phyloP scores from a whole-genome alignment of 2,113 vertebrate genomes.

The Ammodytes dubius region DNA sequence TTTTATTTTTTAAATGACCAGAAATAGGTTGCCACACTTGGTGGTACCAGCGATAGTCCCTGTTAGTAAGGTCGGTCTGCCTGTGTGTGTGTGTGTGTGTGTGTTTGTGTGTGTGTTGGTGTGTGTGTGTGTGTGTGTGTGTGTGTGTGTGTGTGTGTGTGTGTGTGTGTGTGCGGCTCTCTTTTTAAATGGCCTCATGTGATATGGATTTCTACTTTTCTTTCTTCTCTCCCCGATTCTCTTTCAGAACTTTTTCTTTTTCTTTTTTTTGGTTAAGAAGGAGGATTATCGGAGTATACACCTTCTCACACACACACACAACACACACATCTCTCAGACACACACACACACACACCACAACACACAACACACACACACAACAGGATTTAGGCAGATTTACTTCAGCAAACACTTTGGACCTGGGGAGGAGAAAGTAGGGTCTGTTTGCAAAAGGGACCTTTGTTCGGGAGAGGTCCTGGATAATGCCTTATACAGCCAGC shows the following conservation, averaged over 20 bases:
- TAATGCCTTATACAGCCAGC: conserved; percentile 94
- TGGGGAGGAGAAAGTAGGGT: conserved; percentile 86
- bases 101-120: too few species aligned
- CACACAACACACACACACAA: conserved; percentile 90
- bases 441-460: conserved; percentile 96
- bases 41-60: too few species aligned
- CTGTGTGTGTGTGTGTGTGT: too few species aligned
- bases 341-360: too few species aligned
- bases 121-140: too few species aligned
- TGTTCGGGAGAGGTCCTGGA: conserved; percentile 91
- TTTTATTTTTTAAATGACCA: too few species aligned
- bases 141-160: too few species aligned
- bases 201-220: conserved; percentile 92
- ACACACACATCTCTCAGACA: too few species aligned
- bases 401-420: conserved; percentile 99
- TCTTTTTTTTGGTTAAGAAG: conserved; percentile 83
- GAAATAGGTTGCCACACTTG: too few species aligned
- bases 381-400: conserved; percentile 98
- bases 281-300: conserved; percentile 92
- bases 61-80: too few species aligned
- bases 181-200: conserved; percentile 90
- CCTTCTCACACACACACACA: conserved; percentile 85
- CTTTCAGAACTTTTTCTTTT: conserved; percentile 90
- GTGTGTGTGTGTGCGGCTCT: conserved; percentile 68
- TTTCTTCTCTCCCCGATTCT: conserved; percentile 63